Evolutionary conservation across 2,888 invertebrate species (phyloP).

Genomic region (Drosophila aldrichi): DNA sequence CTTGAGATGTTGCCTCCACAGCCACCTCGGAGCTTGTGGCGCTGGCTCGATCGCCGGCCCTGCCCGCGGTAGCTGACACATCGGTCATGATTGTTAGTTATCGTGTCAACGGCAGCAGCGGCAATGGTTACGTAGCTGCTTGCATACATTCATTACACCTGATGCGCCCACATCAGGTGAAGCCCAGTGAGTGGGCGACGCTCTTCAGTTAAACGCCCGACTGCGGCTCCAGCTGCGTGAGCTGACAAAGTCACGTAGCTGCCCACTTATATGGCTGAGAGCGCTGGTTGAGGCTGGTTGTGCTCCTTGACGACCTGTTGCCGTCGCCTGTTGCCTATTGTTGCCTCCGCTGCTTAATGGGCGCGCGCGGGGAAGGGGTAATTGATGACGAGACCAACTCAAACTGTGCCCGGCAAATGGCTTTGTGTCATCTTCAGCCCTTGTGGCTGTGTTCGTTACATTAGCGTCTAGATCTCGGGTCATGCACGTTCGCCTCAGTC

Average conservation of each 20-base stretch:
- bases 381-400: conserved; percentile 63
- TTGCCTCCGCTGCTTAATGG: conserved; percentile 36
- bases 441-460: conserved; percentile 29
- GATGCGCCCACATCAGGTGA: conserved; percentile 14
- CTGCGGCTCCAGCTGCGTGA: conserved; percentile 40
- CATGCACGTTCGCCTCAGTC: conserved; percentile 56
- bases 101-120: conserved; percentile 24
- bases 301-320: conserved; percentile 57
- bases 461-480: conserved; percentile 49
- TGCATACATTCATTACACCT: conserved; percentile 49
- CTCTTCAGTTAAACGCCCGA: conserved; percentile 25
- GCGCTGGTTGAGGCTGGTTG: conserved; percentile 7
- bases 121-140: conserved; percentile 15
- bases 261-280: conserved; percentile 46
- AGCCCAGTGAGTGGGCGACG: conserved; percentile 13
- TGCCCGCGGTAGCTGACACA: conserved; percentile 63
- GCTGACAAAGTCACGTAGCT: conserved; percentile 73
- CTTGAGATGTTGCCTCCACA: conserved; percentile 45
- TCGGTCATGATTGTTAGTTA: conserved; percentile 74
- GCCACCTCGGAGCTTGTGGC: conserved; percentile 39
- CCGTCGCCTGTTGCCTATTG: conserved; percentile 19
- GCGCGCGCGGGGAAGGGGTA: conserved; percentile 43
- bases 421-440: conserved; percentile 31
- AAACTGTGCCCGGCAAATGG: conserved; percentile 15
- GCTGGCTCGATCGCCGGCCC: conserved; percentile 21